phyloP scores from a whole-genome alignment of 1,140 invertebrate genomes.

The Zaprionus africanus region DNA sequence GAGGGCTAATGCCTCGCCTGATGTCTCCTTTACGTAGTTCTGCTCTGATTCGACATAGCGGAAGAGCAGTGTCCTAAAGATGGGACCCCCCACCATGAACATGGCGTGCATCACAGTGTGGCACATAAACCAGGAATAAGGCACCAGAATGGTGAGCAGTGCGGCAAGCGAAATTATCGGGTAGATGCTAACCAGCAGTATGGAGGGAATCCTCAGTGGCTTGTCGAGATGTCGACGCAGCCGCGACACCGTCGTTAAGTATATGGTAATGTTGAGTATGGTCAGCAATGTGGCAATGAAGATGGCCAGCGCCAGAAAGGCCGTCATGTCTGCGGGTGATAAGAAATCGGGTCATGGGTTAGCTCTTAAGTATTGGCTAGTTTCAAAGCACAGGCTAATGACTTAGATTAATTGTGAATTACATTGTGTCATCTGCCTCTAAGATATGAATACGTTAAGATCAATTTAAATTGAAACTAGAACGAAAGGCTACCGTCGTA shows the following conservation, averaged over 20 bases:
- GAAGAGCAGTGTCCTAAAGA: slow-evolving; percentile 68
- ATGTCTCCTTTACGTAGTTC: slow-evolving; percentile 73
- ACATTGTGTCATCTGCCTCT: too few species aligned
- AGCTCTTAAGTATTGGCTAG: background rate
- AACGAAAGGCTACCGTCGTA: too few species aligned
- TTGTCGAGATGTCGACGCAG: slow-evolving; percentile 62
- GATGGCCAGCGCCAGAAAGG: slow-evolving; percentile 72
- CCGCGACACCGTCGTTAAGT: slow-evolving; percentile 59
- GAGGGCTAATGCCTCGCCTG: slow-evolving; percentile 58
- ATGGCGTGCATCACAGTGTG: slow-evolving; percentile 82
- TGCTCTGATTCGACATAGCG: slow-evolving; percentile 74
- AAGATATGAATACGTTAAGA: too few species aligned
- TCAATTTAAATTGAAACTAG: too few species aligned
- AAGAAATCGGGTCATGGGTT: background rate
- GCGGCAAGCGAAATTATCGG: slow-evolving; percentile 76
- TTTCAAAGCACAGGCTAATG: background rate
- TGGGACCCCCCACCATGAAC: slow-evolving; percentile 72
- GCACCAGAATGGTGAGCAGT: slow-evolving; percentile 72
- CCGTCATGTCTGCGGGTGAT: slow-evolving; percentile 67
- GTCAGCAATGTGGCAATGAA: slow-evolving; percentile 70
- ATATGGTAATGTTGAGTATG: slow-evolving; percentile 78
- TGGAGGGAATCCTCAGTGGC: slow-evolving; percentile 56
- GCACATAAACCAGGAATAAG: slow-evolving; percentile 76
- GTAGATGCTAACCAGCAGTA: slow-evolving; percentile 71
- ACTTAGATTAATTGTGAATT: too few species aligned